Conservation (phyloP, 2,888 invertebrate genomes). For the Hydraecia micacea region DNA sequence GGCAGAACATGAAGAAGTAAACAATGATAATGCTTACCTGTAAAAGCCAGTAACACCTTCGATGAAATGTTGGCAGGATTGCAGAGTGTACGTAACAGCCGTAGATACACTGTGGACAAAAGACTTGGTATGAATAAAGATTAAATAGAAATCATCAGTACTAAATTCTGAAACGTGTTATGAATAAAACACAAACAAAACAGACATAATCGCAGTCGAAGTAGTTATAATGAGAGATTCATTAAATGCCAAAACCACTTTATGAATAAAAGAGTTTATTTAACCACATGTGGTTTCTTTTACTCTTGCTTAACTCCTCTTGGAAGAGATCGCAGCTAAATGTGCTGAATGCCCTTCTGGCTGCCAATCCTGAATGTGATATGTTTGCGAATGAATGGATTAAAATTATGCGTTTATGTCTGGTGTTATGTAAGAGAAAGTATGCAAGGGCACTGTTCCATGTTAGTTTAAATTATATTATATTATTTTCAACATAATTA, state of each 20-base stretch:
- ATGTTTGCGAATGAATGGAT: no score
- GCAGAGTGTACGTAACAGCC: conserved; percentile 99
- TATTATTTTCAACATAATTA: no score
- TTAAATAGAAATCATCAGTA: neutral
- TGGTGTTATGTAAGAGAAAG: no score
- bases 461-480: no score
- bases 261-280: neutral
- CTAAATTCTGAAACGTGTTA: neutral
- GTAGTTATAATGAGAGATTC: neutral
- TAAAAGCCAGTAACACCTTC: conserved; percentile 99
- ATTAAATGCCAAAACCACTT: neutral
- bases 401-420: no score
- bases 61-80: conserved; percentile 99
- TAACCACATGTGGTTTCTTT: neutral
- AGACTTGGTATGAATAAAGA: neutral
- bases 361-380: no score
- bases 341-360: no score
- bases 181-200: neutral
- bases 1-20: neutral
- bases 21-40: conserved; percentile 91
- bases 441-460: no score
- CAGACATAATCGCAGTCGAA: neutral
- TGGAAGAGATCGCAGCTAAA: no score
- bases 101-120: conserved; percentile 95
- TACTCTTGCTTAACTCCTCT: neutral